Conservation (phyloP, 1,140 invertebrate species). For the Alviniconcha marisindica region DNA sequence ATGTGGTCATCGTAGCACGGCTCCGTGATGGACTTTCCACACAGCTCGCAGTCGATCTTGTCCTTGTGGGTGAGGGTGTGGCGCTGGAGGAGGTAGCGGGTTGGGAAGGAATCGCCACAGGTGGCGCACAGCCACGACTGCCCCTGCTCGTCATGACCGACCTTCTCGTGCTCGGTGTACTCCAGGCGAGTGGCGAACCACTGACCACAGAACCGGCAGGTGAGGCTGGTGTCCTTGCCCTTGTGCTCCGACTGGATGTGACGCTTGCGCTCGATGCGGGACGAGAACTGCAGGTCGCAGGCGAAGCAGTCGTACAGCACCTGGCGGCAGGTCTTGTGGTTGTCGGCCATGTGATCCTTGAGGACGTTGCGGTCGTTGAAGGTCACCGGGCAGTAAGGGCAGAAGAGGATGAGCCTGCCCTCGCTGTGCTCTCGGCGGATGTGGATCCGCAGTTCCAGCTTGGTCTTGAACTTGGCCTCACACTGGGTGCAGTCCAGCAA, state of each 20-base stretch:
- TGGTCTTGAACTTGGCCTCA: slow-evolving; percentile 4
- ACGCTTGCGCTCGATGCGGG: slow-evolving; percentile 14
- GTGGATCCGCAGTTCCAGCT: slow-evolving; percentile 12
- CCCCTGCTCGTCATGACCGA: background rate
- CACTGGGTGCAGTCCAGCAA: background rate
- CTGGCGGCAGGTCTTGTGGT: slow-evolving; percentile 9
- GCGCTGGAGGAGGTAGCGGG: slow-evolving; percentile 19
- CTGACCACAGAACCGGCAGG: background rate
- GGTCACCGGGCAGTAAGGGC: background rate
- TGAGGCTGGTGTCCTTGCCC: slow-evolving; percentile 27
- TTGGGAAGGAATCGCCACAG: slow-evolving; percentile 2
- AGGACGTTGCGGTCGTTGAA: background rate
- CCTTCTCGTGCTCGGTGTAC: background rate
- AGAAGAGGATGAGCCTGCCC: slow-evolving; percentile 17
- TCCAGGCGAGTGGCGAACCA: slow-evolving; percentile 12
- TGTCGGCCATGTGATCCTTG: background rate
- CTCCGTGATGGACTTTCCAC: slow-evolving; percentile 8
- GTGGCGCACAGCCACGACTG: slow-evolving; percentile 13
- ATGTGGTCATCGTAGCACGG: slow-evolving; percentile 24
- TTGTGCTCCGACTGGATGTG: slow-evolving; percentile 24
- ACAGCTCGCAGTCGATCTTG: background rate
- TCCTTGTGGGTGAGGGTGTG: slow-evolving; percentile 17
- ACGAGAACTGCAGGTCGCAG: slow-evolving; percentile 18
- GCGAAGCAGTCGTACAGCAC: slow-evolving; percentile 10
- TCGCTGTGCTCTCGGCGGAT: background rate